Conservation (phyloP, 2,113 vertebrate genomes). For the Mixornis gularis region DNA sequence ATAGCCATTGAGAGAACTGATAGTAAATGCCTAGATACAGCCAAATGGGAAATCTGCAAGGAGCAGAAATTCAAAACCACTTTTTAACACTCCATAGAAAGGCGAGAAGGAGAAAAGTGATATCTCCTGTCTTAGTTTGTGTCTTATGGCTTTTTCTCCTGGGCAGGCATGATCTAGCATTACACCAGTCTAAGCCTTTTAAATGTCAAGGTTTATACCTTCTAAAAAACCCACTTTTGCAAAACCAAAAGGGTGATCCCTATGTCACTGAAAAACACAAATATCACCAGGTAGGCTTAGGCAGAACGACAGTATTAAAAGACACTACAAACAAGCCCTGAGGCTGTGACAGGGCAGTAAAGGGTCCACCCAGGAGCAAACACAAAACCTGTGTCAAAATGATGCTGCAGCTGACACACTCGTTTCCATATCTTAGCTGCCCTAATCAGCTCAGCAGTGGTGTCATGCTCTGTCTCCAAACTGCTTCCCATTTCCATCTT, state of each 20-base stretch:
- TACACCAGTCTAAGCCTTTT: neutral
- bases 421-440: neutral
- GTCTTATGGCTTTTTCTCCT: neutral
- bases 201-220: neutral
- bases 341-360: neutral
- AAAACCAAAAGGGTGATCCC: neutral
- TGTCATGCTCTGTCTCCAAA: neutral
- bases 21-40: neutral
- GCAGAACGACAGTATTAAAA: neutral
- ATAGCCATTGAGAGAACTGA: fast-evolving
- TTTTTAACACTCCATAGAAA: neutral
- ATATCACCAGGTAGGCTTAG: neutral
- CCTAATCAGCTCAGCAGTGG: neutral
- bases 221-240: neutral
- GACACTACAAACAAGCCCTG: neutral
- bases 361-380: neutral
- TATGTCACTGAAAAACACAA: neutral
- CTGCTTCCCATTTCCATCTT: neutral
- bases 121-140: neutral
- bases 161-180: neutral
- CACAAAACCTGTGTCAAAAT: fast-evolving
- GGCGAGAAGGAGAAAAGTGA: neutral
- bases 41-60: neutral
- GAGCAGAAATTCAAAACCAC: neutral
- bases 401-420: neutral